Percentiles rank a stretch among this genome's conserved stretches.
These are phyloP conservation scores for Ceratoteleas bidentatus DNA, from an alignment of 1,140 invertebrate species.

Conservation along the genomic window DNA sequence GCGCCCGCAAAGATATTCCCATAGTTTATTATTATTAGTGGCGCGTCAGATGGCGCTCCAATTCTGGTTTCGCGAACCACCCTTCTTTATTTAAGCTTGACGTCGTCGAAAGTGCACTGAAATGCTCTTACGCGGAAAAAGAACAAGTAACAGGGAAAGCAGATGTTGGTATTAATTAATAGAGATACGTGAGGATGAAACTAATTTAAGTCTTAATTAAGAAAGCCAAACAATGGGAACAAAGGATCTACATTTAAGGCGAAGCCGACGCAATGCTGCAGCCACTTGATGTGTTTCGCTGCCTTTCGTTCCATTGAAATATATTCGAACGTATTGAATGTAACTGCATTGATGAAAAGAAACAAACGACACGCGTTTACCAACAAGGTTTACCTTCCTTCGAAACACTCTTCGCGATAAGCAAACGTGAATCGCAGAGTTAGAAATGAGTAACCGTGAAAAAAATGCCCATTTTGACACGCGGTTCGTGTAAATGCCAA, in stretches of 20 bases:
- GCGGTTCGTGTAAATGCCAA: too few relatives aligned
- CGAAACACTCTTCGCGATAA: not conserved
- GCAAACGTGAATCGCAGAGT: not conserved
- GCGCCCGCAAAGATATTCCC: slow-evolving; percentile 8
- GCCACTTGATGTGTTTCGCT: slow-evolving; percentile 18
- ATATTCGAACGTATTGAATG: not conserved
- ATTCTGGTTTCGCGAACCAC: slow-evolving; percentile 3
- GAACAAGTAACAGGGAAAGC: slow-evolving; percentile 1
- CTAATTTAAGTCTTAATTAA: slow-evolving; percentile 45
- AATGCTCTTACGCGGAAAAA: not conserved
- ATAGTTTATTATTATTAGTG: slow-evolving; percentile 40
- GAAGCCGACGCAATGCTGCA: not conserved
- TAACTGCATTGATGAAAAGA: too few relatives aligned
- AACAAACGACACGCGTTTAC: too few relatives aligned
- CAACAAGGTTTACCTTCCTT: too few relatives aligned
- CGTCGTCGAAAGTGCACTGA: slow-evolving; percentile 19
- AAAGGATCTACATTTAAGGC: slow-evolving; percentile 19
- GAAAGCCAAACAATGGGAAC: slow-evolving; percentile 29
- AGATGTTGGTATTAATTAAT: slow-evolving; percentile 40
- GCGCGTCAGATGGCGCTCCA: slow-evolving; percentile 4
- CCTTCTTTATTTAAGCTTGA: slow-evolving; percentile 25
- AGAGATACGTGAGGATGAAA: slow-evolving; percentile 31
- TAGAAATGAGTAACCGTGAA: too few relatives aligned
- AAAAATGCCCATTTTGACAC: too few relatives aligned
- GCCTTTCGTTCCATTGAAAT: slow-evolving; percentile 8